Conservation (phyloP, 2,888 invertebrate species). For the Orchestes rusci region DNA sequence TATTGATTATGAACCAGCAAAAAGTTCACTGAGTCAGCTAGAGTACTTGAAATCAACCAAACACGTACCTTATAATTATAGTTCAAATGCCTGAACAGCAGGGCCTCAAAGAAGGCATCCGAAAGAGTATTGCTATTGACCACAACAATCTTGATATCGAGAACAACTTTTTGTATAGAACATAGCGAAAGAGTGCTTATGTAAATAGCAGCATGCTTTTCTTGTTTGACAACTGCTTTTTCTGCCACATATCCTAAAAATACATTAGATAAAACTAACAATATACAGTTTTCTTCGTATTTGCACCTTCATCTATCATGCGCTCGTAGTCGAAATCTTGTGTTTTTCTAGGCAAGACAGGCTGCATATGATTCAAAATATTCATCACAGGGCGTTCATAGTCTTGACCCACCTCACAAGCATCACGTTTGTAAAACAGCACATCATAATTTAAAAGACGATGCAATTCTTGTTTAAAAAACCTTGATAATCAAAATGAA, state of each 20-base stretch:
- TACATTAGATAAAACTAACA: neutral
- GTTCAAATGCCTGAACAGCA: constrained; percentile 47
- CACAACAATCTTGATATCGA: constrained; percentile 57
- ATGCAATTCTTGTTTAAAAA: constrained; percentile 55
- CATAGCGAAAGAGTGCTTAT: constrained; percentile 49
- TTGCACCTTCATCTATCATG: constrained; percentile 27
- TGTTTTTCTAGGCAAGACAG: constrained; percentile 31
- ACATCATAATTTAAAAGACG: constrained; percentile 48
- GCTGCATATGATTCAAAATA: constrained; percentile 32
- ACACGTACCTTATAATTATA: constrained; percentile 27
- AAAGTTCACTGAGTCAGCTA: too few species aligned
- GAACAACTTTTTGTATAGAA: constrained; percentile 45
- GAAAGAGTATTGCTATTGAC: constrained; percentile 60
- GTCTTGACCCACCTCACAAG: constrained; percentile 40
- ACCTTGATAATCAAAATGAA: constrained; percentile 18
- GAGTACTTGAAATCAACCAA: too few species aligned
- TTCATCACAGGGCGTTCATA: constrained; percentile 30
- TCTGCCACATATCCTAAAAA: constrained; percentile 16
- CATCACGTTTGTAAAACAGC: constrained; percentile 49
- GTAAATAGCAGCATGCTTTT: constrained; percentile 50
- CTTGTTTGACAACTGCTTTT: constrained; percentile 18
- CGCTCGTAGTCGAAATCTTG: constrained; percentile 30
- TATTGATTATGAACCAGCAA: too few species aligned
- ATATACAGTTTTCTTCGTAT: neutral
- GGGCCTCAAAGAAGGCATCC: constrained; percentile 53